Evolutionary conservation across 2,113 vertebrate species (phyloP), one percentile per base, ranked within the genome.

Genomic region (Synchiropus splendidus): DNA sequence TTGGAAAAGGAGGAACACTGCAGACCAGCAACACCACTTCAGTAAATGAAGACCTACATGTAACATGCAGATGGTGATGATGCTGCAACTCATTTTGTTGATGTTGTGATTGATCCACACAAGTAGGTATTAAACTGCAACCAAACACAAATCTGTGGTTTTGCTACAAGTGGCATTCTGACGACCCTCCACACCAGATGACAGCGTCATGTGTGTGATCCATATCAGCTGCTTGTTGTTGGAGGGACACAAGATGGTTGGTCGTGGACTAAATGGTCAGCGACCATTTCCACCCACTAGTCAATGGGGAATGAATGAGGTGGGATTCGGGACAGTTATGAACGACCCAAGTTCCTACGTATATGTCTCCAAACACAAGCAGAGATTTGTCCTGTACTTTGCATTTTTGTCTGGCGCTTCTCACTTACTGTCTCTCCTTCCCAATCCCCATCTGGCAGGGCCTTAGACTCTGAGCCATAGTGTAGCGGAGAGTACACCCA

Each of bases 401-500:
- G 31, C 12, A 54, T 37, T 59, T 16, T 67, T 44, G 45, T 74
- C 68, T 5, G 48, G 58, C 62, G 67, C 69, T 74, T 77, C 74
- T 80, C 82, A 97, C 94, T 98, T 96, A 98, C 95, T 86, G 92
- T 95, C 86, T 96, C 89, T 69, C 87, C 90, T 85, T 95, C 90
- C 83, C 89, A 89, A 67, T 86, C 78, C 52, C 80, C 83, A 83
- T 93, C 89, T 65, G 92, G 89, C 87, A 90, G 84, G 70, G 87
- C 84, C 78, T 84, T 88, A 77, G 88, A 85, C 59, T 89, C 91
- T 67, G 89, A 65, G 77, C 88, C 90, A 91, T 91, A 96, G 88
- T 98, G 95, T 77, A 98, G 91, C 43, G 95, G 95, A 85, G 95
- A 98, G 85, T 98, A 98, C 78, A 98, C 92, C 95, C 95, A 98